Conservation (phyloP, 2,888 invertebrate species). For the Cepaea hortensis region DNA sequence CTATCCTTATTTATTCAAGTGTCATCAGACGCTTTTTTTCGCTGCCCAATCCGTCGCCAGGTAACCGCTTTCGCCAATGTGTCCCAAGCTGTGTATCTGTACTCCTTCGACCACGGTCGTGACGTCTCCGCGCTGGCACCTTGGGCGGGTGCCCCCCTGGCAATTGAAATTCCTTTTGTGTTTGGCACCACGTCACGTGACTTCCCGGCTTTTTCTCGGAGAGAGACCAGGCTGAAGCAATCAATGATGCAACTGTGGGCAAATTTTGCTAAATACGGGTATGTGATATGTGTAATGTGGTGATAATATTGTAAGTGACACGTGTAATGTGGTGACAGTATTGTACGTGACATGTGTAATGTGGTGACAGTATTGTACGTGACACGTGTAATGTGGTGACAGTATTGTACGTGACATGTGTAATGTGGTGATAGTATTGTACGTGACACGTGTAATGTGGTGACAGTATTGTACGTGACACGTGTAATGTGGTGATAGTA, state of each 20-base stretch:
- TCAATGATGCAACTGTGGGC: slow-evolving; percentile 8
- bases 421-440: too few species aligned
- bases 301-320: too few species aligned
- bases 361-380: too few species aligned
- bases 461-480: too few species aligned
- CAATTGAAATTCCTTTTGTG: background rate
- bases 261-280: slow-evolving; percentile 23
- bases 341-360: too few species aligned
- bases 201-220: background rate
- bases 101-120: background rate
- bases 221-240: background rate
- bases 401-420: too few species aligned
- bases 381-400: too few species aligned
- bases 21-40: background rate
- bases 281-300: too few species aligned
- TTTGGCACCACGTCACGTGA: background rate
- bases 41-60: background rate
- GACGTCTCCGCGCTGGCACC: background rate
- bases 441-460: too few species aligned
- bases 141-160: background rate
- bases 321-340: too few species aligned
- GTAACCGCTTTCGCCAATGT: background rate
- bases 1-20: background rate
- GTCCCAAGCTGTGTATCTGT: background rate
- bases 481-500: too few species aligned